phyloP scores from a whole-genome alignment of 1,140 invertebrate species.

The Aphaenogaster ashmeadi region DNA sequence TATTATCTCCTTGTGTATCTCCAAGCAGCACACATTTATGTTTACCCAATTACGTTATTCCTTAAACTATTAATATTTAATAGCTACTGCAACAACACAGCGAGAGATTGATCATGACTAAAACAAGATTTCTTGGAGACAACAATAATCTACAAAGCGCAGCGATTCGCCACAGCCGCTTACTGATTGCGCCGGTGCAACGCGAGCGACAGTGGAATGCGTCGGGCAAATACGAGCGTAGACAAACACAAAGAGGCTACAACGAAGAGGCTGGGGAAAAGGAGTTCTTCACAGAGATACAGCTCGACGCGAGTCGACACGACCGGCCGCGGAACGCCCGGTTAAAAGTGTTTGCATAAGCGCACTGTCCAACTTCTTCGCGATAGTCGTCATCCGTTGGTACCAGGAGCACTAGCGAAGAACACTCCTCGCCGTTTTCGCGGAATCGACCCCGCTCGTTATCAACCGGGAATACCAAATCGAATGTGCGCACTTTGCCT shows the following conservation, averaged over 20 bases:
- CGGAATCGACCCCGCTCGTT: constrained; percentile 30
- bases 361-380: constrained; percentile 69
- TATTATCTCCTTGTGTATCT: neutral
- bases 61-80: constrained; percentile 24
- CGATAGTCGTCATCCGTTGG: constrained; percentile 72
- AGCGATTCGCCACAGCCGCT: constrained; percentile 48
- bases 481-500: neutral
- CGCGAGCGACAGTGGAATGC: constrained; percentile 78
- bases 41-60: constrained; percentile 15
- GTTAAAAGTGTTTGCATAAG: constrained; percentile 82
- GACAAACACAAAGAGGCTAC: constrained; percentile 78
- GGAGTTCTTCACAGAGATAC: constrained; percentile 72
- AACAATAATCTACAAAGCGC: constrained; percentile 46
- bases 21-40: constrained; percentile 1
- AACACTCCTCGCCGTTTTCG: constrained; percentile 43
- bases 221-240: constrained; percentile 79
- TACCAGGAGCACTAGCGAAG: constrained; percentile 55
- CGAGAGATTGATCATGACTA: constrained; percentile 1
- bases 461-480: constrained; percentile 34
- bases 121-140: constrained; percentile 31
- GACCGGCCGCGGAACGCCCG: constrained; percentile 70
- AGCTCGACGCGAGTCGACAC: constrained; percentile 62
- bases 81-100: neutral
- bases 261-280: constrained; percentile 70
- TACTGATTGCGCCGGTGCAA: constrained; percentile 61